A percentile compares a stretch with the other conserved stretches of the same genome.
Conservation (phyloP, 1,140 invertebrate genomes). For the Aphelenchoides fujianensis region DNA sequence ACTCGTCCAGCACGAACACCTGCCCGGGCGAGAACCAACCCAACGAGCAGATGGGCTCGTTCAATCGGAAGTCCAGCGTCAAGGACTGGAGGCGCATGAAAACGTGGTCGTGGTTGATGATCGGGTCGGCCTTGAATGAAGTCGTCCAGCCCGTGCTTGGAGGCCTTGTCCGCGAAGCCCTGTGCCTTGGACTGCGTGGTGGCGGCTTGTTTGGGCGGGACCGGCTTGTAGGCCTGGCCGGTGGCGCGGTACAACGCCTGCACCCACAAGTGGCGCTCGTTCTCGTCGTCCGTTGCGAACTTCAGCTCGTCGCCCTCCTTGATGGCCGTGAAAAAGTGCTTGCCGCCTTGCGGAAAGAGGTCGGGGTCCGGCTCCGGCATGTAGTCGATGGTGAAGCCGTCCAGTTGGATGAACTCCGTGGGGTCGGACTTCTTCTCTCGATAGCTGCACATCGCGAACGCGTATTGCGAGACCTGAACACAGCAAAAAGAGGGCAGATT, state of each 20-base stretch:
- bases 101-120: conserved; percentile 86
- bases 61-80: conserved; percentile 88
- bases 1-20: conserved; percentile 96
- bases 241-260: conserved; percentile 94
- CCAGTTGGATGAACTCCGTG: conserved; percentile 97
- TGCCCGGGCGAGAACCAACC: conserved; percentile 99
- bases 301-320: conserved; percentile 94
- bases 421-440: conserved; percentile 98
- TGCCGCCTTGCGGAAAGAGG: conserved; percentile 77
- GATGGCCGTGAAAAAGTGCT: conserved; percentile 95
- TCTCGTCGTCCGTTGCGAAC: conserved; percentile 95
- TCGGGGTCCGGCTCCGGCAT: conserved; percentile 82
- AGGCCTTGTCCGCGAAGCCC: conserved; percentile 76
- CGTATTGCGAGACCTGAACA: conserved; percentile 89
- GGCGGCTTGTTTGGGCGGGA: conserved; percentile 72
- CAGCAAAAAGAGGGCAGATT: no score
- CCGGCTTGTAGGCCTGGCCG: conserved; percentile 96
- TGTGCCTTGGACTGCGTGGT: conserved; percentile 53
- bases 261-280: conserved; percentile 96
- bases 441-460: conserved; percentile 98
- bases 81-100: conserved; percentile 87
- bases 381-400: conserved; percentile 98
- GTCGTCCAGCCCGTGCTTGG: conserved; percentile 98
- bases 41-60: conserved; percentile 93
- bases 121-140: conserved; percentile 90